Percentiles rank a stretch among this genome's conserved stretches.
phyloP scores from a whole-genome alignment of 2,888 invertebrate genomes.

The Amaurobius ferox region DNA sequence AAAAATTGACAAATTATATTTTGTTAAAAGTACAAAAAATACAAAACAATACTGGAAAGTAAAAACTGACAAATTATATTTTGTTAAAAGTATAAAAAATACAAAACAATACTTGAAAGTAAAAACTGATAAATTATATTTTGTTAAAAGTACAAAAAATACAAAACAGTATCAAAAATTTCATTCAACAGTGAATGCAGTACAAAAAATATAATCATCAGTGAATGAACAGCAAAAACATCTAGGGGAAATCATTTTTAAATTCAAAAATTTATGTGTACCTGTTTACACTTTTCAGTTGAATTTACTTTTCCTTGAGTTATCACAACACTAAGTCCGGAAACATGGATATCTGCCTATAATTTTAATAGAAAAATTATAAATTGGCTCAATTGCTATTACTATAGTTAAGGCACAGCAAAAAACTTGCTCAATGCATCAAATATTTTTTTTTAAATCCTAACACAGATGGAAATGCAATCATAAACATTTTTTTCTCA shows the following conservation, averaged over 20 bases:
- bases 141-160: not conserved
- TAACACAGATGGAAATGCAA: no score
- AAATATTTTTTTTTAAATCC: not conserved
- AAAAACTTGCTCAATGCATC: not conserved
- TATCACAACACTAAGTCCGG: slow-evolving; percentile 68
- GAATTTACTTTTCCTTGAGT: slow-evolving; percentile 68
- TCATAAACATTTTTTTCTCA: no score
- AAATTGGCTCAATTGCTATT: not conserved
- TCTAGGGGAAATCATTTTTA: not conserved
- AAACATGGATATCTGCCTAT: slow-evolving; percentile 70
- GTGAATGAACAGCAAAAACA: not conserved
- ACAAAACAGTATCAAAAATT: not conserved
- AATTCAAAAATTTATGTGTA: slow-evolving; percentile 30
- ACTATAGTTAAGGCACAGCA: not conserved
- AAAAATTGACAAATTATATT: no score
- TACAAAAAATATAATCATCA: not conserved
- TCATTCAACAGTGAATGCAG: not conserved
- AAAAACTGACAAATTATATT: no score
- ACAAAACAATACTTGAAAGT: no score
- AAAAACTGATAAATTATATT: no score
- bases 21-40: no score
- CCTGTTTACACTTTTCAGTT: slow-evolving; percentile 69
- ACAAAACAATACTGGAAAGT: no score
- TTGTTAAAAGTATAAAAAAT: no score
- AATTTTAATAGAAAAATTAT: slow-evolving; percentile 35